Percentiles rank a stretch among this genome's conserved stretches.
Conservation (phyloP, 1,140 invertebrate genomes). For the Heliconius hewitsoni region DNA sequence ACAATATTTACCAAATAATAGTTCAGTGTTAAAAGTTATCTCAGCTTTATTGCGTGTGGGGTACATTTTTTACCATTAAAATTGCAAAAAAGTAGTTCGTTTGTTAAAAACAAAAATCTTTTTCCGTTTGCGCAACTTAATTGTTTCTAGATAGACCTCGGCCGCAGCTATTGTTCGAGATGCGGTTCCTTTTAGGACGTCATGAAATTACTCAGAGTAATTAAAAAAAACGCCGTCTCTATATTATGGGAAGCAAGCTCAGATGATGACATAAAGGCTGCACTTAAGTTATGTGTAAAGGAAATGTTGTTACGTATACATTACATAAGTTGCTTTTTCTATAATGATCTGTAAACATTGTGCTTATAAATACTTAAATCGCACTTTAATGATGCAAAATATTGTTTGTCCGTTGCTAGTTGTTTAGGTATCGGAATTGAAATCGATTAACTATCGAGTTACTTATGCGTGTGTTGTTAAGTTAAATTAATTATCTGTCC, state of each 20-base stretch:
- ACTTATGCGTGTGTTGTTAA: background rate
- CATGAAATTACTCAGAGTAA: slow-evolving; percentile 27
- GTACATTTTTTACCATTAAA: slow-evolving; percentile 53
- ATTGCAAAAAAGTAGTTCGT: slow-evolving; percentile 60
- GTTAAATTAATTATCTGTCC: background rate
- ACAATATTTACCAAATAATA: slow-evolving; percentile 49
- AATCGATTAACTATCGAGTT: background rate
- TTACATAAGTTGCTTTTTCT: slow-evolving; percentile 24
- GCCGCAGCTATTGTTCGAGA: slow-evolving; percentile 31
- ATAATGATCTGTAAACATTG: slow-evolving; percentile 13
- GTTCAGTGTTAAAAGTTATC: slow-evolving; percentile 49
- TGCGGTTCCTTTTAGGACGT: slow-evolving; percentile 33
- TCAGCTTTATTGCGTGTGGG: slow-evolving; percentile 18
- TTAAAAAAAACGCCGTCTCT: slow-evolving; percentile 27
- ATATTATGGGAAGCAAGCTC: slow-evolving; percentile 21
- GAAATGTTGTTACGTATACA: slow-evolving; percentile 27
- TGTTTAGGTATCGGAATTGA: background rate
- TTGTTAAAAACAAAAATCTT: slow-evolving; percentile 47
- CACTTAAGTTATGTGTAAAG: slow-evolving; percentile 24
- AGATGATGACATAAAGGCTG: slow-evolving; percentile 25
- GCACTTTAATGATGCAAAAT: slow-evolving; percentile 7
- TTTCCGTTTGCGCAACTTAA: slow-evolving; percentile 59
- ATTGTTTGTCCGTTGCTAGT: background rate
- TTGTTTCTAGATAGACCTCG: slow-evolving; percentile 37
- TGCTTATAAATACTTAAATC: slow-evolving; percentile 9